Conservation (phyloP, 2,797 vertebrate species). For the Sparus aurata region DNA sequence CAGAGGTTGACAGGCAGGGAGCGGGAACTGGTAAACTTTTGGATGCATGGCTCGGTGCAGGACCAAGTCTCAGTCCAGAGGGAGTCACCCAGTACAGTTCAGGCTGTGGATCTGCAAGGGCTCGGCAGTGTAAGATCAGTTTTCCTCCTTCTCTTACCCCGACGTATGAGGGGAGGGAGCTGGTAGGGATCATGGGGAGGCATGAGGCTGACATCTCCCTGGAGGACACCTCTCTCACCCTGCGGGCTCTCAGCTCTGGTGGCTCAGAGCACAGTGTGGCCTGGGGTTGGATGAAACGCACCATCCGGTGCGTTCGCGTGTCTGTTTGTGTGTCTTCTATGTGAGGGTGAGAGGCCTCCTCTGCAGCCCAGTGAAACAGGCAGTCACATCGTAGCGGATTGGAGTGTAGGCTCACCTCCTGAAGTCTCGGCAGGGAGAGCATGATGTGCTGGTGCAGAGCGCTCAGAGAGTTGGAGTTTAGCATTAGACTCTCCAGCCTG, state of each 20-base stretch:
- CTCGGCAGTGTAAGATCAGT: constrained; percentile 92
- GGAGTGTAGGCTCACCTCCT: constrained; percentile 96
- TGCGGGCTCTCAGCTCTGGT: constrained; percentile 90
- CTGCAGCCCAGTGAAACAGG: constrained; percentile 94
- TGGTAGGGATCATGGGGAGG: constrained; percentile 92
- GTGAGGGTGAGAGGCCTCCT: constrained; percentile 71
- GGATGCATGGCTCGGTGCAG: constrained; percentile 53
- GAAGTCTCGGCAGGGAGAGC: constrained; percentile 92
- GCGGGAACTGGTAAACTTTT: constrained; percentile 23
- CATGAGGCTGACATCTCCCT: constrained; percentile 95
- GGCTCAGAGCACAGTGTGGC: constrained; percentile 95
- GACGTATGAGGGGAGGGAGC: constrained; percentile 88
- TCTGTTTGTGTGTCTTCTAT: constrained; percentile 25
- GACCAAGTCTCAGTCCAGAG: constrained; percentile 86
- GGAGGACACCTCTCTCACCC: constrained; percentile 92
- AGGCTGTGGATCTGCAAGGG: constrained; percentile 94
- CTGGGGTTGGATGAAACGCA: constrained; percentile 97
- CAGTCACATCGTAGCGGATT: constrained; percentile 98
- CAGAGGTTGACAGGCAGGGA: constrained; percentile 37
- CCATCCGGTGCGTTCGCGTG: constrained; percentile 46
- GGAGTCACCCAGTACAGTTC: constrained; percentile 97
- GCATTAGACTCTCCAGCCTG: constrained; percentile 96
- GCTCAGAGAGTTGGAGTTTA: constrained; percentile 97
- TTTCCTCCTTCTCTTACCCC: constrained; percentile 82
- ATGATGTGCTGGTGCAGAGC: constrained; percentile 93